Conservation (phyloP, 2,113 vertebrate genomes). For the Nyctibius bracteatus region DNA sequence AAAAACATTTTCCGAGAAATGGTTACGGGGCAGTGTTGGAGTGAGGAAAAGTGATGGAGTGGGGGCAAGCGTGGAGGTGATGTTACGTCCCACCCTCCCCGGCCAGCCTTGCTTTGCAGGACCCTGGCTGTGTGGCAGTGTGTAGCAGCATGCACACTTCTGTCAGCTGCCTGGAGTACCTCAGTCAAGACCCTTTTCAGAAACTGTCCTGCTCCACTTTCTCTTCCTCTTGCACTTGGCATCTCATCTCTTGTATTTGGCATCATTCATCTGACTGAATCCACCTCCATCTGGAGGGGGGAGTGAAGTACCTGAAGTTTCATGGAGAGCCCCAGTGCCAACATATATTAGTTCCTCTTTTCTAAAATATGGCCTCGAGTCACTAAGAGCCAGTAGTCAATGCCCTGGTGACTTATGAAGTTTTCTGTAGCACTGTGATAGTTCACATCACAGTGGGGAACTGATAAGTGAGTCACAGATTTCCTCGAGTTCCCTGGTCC, state of each 20-base stretch:
- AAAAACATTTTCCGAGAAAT: fast-evolving
- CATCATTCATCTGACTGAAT: background rate
- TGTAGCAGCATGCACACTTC: background rate
- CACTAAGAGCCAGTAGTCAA: background rate
- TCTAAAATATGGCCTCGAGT: background rate
- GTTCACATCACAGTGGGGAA: background rate
- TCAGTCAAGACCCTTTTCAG: background rate
- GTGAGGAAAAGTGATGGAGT: background rate
- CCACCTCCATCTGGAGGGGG: background rate
- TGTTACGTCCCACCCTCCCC: background rate
- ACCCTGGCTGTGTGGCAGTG: background rate
- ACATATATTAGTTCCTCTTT: background rate
- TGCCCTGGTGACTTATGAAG: background rate
- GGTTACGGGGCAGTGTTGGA: background rate
- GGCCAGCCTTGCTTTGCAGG: background rate
- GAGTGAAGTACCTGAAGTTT: background rate
- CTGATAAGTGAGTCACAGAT: background rate
- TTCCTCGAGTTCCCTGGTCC: background rate
- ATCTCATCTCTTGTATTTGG: background rate
- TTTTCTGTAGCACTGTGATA: background rate
- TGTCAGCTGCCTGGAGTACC: background rate
- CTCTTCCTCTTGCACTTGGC: background rate
- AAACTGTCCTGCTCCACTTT: background rate
- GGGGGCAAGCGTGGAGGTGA: fast-evolving
- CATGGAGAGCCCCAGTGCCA: background rate